These are phyloP conservation scores for Marcusenius ussheri DNA, from an alignment of 2,113 vertebrate species.

Conservation along the genomic window DNA sequence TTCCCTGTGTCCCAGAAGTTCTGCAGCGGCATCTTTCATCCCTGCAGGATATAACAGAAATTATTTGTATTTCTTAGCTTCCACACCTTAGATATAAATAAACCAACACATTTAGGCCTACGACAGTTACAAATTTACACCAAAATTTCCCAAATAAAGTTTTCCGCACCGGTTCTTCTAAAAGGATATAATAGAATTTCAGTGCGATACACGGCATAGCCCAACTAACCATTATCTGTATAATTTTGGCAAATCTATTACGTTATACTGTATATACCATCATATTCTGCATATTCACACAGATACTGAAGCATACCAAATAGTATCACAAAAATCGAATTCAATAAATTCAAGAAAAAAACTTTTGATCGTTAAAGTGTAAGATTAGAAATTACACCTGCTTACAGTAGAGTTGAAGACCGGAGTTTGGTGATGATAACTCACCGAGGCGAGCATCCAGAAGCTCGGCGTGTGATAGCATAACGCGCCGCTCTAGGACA, in stretches of 20 bases:
- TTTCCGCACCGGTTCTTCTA: not conserved
- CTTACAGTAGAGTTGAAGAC: slow-evolving; percentile 72
- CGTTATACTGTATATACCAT: not conserved
- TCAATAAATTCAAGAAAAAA: slow-evolving; percentile 65
- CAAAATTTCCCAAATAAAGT: not conserved
- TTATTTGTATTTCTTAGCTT: not conserved
- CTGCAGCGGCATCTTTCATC: slow-evolving; percentile 92
- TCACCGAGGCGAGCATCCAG: slow-evolving; percentile 99
- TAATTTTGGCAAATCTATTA: not conserved
- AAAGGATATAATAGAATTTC: not conserved
- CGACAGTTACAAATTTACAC: not conserved
- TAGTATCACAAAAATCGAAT: slow-evolving; percentile 63
- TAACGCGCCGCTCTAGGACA: slow-evolving; percentile 93
- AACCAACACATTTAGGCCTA: not conserved
- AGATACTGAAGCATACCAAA: slow-evolving; percentile 62
- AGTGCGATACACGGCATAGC: not conserved
- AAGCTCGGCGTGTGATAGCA: slow-evolving; percentile 99
- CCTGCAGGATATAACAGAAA: slow-evolving; percentile 60
- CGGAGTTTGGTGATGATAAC: slow-evolving; percentile 72
- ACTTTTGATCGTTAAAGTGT: slow-evolving; percentile 67
- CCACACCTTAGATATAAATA: not conserved
- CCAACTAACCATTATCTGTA: not conserved
- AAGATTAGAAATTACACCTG: slow-evolving; percentile 56
- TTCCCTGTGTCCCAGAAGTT: slow-evolving; percentile 92
- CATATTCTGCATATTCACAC: not conserved